Conservation (phyloP, 2,797 vertebrate species). For the Acestrorhynchus altus region DNA sequence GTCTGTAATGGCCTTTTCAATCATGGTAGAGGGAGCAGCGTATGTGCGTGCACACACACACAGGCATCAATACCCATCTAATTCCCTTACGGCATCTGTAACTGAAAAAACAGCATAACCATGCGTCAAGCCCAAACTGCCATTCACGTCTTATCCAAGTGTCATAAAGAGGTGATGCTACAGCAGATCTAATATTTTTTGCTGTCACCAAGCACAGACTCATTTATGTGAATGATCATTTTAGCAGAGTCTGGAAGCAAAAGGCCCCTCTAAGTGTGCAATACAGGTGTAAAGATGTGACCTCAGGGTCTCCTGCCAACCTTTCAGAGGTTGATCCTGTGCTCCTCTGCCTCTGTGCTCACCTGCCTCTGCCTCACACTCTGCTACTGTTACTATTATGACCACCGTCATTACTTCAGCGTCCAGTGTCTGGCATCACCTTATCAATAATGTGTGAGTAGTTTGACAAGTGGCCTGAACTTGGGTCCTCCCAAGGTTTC, state of each 20-base stretch:
- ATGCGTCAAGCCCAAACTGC: conserved; percentile 30
- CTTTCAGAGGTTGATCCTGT: too few species aligned
- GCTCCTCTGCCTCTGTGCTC: too few species aligned
- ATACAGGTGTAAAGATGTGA: neutral
- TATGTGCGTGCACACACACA: conserved; percentile 25
- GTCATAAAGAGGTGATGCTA: conserved; percentile 34
- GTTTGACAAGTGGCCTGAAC: too few species aligned
- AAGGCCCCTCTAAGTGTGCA: neutral
- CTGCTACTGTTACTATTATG: too few species aligned
- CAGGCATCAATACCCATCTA: conserved; percentile 18
- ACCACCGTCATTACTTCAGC: too few species aligned
- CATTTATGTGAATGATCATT: conserved; percentile 31
- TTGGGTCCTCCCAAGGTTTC: too few species aligned
- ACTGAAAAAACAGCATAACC: conserved; percentile 9
- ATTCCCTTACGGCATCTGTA: conserved; percentile 4
- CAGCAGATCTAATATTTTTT: conserved; percentile 39
- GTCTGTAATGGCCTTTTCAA: conserved; percentile 53
- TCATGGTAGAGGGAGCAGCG: conserved; percentile 47
- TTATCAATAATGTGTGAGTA: too few species aligned
- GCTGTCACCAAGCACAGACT: conserved; percentile 25
- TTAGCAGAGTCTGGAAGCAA: conserved; percentile 8
- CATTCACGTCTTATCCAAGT: conserved; percentile 39
- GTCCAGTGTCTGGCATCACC: too few species aligned
- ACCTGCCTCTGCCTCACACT: too few species aligned
- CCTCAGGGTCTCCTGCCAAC: too few species aligned